Evolutionary conservation across 2,797 vertebrate genomes (phyloP), one percentile per base, ranked within the genome.

Genomic region (Lateolabrax maculatus): DNA sequence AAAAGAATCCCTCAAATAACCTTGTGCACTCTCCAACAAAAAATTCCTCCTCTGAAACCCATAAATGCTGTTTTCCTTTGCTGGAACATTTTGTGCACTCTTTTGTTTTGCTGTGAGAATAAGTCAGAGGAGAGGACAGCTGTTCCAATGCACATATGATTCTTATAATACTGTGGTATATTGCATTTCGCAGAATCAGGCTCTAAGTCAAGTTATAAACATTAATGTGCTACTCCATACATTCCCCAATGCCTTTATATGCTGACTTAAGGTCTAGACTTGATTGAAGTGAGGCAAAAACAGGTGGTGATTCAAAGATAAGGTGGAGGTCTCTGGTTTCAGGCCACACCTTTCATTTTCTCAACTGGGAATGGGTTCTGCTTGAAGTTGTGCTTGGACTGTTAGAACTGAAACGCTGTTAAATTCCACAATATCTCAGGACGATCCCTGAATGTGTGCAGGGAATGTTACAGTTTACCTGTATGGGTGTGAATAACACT

Each of bases 231-330:
- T 71, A 16, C 72, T 66, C 51, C 31, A 75, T 84, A 80, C 51
- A 62, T 75, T 71, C 75, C 34, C 27, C 12, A 23, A 37, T 15
- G 44, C 27, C 18, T 51, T 49, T 10, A 31, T 80, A 52, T 80
- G 87, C 87, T 92, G 91, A 90, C 79, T 71, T 0, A n/a, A 85
- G 66, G 88, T 91, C 90, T 93, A 73, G 75, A 81, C n/a, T 77
- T 29, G 80, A 75, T 44, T 73, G 60, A 86, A 84, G 64, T 77
- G 29, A 75, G 79, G 77, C 70, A 77, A 43, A 82, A 80, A 73
- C 81, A 86, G 63, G 77, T 76, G 80, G 60, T 2, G 73, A 48
- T 56, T 23, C 66, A 79, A 53, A 79, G 58, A 82, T 71, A 80
- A 83, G 66, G 52, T 61, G 64, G 69, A 78, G 66, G 39, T 75